A percentile compares a stretch with the other conserved stretches of the same genome.
Conservation (phyloP, 2,888 invertebrate species). For the Pomacea canaliculata region DNA sequence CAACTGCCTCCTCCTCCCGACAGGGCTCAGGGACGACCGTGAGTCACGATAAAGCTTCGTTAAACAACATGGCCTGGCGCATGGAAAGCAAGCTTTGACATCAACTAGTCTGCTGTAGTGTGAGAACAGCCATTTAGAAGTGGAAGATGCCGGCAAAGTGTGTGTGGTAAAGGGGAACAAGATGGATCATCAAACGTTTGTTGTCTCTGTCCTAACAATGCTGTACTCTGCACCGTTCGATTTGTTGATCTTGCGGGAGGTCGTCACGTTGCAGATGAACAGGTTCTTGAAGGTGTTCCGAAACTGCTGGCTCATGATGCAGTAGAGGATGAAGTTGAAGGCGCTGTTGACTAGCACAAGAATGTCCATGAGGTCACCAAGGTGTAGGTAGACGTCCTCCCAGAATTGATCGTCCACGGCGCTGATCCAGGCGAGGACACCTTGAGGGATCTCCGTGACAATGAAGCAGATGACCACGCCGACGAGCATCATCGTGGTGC, state of each 20-base stretch:
- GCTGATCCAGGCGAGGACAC: constrained; percentile 78
- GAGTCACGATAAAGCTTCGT: no score
- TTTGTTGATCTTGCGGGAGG: constrained; percentile 31
- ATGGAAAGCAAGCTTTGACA: no score
- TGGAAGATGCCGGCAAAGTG: no score
- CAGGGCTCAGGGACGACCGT: no score
- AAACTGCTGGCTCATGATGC: constrained; percentile 94
- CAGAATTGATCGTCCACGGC: constrained; percentile 74
- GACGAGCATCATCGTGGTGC: constrained; percentile 90
- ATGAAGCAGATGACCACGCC: constrained; percentile 88
- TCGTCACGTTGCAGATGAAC: constrained; percentile 42
- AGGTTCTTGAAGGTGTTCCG: constrained; percentile 73
- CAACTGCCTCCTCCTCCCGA: no score
- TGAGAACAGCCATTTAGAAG: no score
- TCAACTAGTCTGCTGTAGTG: no score
- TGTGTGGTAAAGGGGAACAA: no score
- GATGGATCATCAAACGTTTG: constrained; percentile 44
- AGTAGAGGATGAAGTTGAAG: constrained; percentile 93
- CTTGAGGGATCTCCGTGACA: constrained; percentile 91
- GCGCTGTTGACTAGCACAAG: constrained; percentile 91
- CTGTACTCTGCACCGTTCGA: constrained; percentile 46
- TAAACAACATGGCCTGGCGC: no score
- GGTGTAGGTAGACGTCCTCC: constrained; percentile 73
- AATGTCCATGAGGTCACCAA: constrained; percentile 87
- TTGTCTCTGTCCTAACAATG: constrained; percentile 56